Base-by-base conservation (phyloP, 2,888 invertebrate genomes). In the Mythimna albipuncta region DNA sequence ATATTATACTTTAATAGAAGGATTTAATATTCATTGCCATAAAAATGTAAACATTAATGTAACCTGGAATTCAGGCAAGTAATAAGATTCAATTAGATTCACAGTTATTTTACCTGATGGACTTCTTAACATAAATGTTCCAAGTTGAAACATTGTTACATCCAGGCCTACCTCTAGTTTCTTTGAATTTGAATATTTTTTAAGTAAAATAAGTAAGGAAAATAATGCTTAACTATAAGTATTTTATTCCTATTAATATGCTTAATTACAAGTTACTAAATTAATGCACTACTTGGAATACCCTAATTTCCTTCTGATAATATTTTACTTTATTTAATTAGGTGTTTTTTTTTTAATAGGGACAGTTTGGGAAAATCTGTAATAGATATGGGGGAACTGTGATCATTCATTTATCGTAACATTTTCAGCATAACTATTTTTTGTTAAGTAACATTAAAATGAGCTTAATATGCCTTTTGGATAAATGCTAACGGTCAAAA, bases 201-300 rank as follows among this genome's bases (percentile, higher is more conserved):
- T 58, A 58, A 69, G 64, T 78, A 35, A 35, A 35, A 38, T 38
- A 32, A 32, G 32, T 32, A 32, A 32, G 55, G 59, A 79, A 54
- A 58, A 58, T 64, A 64, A 79, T 74, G 19, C 80, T 61, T 74
- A 83, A 67, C 19, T 67, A 55, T 58, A 71, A 38, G 38, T 77
- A 68, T 69, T 64, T 77, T 69, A 83, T 66, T 68, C 50, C 67
- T 75, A 85, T 55, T 64, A 67, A 65, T 75, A 75, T 76, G 58
- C 86, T 81, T 84, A 84, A 64, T 69, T 26, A 58, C 75, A 72
- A 75, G 59, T 84, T 67, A 72, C 69, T 64, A 75, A 61, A 70
- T 72, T 21, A 68, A 61, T 73, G 41, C 65, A 71, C 64, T 83
- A 79, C 54, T 69, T 66, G 52, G 57, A 67, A 79, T 81, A 85